Evolutionary conservation across 2,113 vertebrate species (phyloP).

Genomic region (Sturnus vulgaris): DNA sequence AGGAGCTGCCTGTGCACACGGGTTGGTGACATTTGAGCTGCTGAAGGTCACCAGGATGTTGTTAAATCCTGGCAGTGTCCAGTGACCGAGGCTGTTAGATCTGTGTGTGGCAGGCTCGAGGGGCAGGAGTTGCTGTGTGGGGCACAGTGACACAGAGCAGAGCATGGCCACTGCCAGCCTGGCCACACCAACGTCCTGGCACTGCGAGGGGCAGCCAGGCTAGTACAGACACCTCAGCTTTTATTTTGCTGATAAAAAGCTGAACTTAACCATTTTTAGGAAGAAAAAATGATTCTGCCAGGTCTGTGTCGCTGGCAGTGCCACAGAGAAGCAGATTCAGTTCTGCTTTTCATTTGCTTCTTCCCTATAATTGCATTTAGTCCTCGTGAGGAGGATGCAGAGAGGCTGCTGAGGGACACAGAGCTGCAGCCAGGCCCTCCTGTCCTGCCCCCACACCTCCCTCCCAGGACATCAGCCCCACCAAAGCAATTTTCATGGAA

Average conservation of each 20-base stretch:
- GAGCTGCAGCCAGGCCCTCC: neutral
- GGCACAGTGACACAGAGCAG: neutral
- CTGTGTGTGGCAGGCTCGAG: rapidly evolving
- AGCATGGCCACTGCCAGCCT: neutral
- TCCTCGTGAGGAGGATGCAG: neutral
- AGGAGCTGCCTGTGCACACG: neutral
- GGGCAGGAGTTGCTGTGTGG: neutral
- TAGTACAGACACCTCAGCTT: neutral
- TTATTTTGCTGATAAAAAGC: neutral
- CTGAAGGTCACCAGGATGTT: neutral
- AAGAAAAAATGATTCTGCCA: neutral
- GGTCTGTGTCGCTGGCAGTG: rapidly evolving
- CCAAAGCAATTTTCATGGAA: neutral
- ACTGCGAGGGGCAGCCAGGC: neutral
- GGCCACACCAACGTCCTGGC: neutral
- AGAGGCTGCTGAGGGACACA: neutral
- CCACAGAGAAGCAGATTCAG: neutral
- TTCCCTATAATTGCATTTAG: neutral
- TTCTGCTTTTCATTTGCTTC: neutral
- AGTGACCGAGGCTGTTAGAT: rapidly evolving
- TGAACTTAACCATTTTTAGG: neutral
- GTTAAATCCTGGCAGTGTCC: neutral
- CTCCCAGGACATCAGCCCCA: neutral
- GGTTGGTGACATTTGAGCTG: neutral
- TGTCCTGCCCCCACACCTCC: neutral